phyloP scores from a whole-genome alignment of 2,113 vertebrate species.

The Phylloscopus trochilus region DNA sequence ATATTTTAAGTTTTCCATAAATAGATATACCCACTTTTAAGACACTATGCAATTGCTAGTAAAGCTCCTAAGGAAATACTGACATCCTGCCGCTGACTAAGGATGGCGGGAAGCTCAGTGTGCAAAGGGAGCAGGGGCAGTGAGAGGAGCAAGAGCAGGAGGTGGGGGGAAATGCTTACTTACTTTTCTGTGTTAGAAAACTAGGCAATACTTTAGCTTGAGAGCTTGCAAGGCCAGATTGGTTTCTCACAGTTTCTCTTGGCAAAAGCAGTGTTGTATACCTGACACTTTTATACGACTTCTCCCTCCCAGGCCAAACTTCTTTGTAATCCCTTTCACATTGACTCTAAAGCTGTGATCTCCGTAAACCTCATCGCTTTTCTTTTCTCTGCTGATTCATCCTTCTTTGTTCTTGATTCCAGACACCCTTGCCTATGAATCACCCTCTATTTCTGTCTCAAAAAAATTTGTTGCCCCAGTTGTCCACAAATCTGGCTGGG shows the following conservation, averaged over 20 bases:
- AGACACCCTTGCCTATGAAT: background rate
- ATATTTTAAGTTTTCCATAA: background rate
- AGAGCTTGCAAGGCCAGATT: background rate
- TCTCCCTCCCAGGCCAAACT: background rate
- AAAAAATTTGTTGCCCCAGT: background rate
- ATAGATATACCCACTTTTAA: background rate
- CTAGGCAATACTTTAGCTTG: background rate
- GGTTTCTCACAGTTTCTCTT: background rate
- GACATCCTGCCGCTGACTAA: background rate
- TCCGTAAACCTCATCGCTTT: background rate
- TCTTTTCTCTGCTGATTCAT: background rate
- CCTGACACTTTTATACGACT: background rate
- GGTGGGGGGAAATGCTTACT: background rate
- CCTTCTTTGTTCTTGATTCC: background rate
- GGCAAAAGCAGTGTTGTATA: background rate
- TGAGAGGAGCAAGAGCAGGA: background rate
- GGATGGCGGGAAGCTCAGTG: background rate
- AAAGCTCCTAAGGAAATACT: background rate
- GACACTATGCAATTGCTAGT: background rate
- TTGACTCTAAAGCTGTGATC: background rate
- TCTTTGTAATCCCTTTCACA: background rate
- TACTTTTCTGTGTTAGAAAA: background rate
- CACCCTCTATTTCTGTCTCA: background rate
- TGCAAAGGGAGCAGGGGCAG: background rate
- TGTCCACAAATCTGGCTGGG: background rate